Percentiles rank a stretch among this genome's conserved stretches.
Evolutionary conservation across 2,888 invertebrate species (phyloP).

Genomic region (Mesorhabditis sp.): DNA sequence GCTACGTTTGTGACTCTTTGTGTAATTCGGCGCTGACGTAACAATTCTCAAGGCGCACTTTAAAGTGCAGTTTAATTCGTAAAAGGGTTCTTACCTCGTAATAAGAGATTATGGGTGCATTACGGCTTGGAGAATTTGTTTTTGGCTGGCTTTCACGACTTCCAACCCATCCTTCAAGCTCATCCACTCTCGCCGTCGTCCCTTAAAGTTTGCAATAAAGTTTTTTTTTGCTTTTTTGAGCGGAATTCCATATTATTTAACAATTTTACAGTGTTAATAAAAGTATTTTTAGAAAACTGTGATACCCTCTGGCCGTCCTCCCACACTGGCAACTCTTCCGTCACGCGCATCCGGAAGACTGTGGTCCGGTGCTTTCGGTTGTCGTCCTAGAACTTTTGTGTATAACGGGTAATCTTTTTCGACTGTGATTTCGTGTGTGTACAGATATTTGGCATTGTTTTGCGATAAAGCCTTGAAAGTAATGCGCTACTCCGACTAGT

Average conservation of each 20-base stretch:
- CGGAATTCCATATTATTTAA: no score
- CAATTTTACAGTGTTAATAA: no score
- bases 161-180: neutral
- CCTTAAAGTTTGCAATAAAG: neutral
- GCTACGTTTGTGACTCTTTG: neutral
- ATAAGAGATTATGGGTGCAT: neutral
- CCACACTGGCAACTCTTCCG: constrained; percentile 46
- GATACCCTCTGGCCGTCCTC: constrained; percentile 29
- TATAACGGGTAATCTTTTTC: constrained; percentile 11
- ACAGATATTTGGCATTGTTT: constrained; percentile 9
- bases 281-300: no score
- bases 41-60: no score
- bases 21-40: no score
- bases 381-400: constrained; percentile 42
- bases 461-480: constrained; percentile 6
- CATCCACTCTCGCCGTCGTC: constrained; percentile 7
- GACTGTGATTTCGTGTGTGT: constrained; percentile 11
- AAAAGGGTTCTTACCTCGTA: neutral
- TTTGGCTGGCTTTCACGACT: neutral
- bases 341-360: constrained; percentile 44
- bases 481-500: neutral
- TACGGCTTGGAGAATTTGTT: neutral
- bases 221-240: no score
- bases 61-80: neutral
- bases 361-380: constrained; percentile 45